A percentile compares a stretch with the other conserved stretches of the same genome.
phyloP scores from a whole-genome alignment of 92 coral and sea anemone genomes.

The Montipora capitata region DNA sequence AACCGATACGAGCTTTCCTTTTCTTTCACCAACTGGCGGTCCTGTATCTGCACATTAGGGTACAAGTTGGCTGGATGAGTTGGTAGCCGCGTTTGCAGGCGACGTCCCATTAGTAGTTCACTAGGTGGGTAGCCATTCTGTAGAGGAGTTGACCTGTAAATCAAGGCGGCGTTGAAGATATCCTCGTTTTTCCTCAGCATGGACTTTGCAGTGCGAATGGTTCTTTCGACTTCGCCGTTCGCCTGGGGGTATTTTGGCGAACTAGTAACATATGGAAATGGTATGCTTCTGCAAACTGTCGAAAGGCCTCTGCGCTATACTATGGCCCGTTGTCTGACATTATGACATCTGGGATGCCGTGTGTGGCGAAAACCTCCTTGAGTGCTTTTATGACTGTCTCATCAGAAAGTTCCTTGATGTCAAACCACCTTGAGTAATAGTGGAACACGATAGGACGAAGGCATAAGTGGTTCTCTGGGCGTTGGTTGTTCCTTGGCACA shows the following conservation, averaged over 20 bases:
- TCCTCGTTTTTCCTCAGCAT: conserved; percentile 38
- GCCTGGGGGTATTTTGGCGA: too few species aligned
- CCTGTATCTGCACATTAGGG: conserved; percentile 63
- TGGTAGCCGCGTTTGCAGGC: conserved; percentile 59
- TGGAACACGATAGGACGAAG: conserved; percentile 60
- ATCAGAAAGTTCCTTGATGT: not conserved
- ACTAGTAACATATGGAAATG: conserved; percentile 52
- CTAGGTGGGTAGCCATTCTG: conserved; percentile 58
- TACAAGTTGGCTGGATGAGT: conserved; percentile 43
- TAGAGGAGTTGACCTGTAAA: conserved; percentile 53
- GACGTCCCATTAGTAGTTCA: conserved; percentile 75
- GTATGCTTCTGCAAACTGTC: conserved; percentile 54
- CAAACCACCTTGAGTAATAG: conserved; percentile 70
- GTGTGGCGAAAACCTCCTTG: conserved; percentile 66
- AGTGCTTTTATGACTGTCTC: conserved; percentile 39
- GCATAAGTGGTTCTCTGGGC: conserved; percentile 56
- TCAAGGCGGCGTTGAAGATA: conserved; percentile 30
- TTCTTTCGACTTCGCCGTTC: conserved; percentile 39
- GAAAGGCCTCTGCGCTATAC: conserved; percentile 60
- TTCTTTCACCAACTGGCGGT: conserved; percentile 50
- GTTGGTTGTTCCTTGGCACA: conserved; percentile 57
- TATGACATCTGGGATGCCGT: conserved; percentile 70
- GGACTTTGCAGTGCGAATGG: conserved; percentile 52
- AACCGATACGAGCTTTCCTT: conserved; percentile 66
- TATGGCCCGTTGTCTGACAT: conserved; percentile 48